Evolutionary conservation across 2,888 invertebrate genomes (phyloP).

Genomic region (Adineta ricciae): DNA sequence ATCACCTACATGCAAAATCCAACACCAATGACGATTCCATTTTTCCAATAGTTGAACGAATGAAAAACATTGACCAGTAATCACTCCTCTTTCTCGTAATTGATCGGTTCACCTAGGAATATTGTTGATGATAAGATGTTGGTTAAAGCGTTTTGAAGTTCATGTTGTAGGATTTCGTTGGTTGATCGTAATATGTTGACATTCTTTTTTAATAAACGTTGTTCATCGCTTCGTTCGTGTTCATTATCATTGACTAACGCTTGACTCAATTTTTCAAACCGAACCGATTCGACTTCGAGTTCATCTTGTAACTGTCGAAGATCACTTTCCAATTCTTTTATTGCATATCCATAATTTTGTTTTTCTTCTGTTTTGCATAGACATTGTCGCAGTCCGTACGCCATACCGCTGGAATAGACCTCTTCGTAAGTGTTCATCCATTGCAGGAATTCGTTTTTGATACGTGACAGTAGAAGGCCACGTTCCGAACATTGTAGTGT

Average conservation of each 20-base stretch:
- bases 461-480: not conserved
- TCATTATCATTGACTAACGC: not conserved
- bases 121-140: not conserved
- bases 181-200: not conserved
- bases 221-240: not conserved
- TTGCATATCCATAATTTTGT: not conserved
- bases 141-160: not conserved
- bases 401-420: not conserved
- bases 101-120: not conserved
- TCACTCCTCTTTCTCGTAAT: not conserved
- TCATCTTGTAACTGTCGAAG: not conserved
- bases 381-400: not conserved
- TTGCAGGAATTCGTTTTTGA: not conserved
- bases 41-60: not conserved
- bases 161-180: not conserved
- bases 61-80: not conserved
- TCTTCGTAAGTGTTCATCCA: not conserved
- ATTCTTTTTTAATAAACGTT: not conserved
- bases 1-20: not conserved
- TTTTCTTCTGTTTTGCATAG: not conserved
- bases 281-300: not conserved
- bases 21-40: not conserved
- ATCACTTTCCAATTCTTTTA: not conserved
- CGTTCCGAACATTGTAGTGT: not conserved
- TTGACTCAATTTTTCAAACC: not conserved